phyloP scores from a whole-genome alignment of 2,888 invertebrate species.

The Synergus laeviventris region DNA sequence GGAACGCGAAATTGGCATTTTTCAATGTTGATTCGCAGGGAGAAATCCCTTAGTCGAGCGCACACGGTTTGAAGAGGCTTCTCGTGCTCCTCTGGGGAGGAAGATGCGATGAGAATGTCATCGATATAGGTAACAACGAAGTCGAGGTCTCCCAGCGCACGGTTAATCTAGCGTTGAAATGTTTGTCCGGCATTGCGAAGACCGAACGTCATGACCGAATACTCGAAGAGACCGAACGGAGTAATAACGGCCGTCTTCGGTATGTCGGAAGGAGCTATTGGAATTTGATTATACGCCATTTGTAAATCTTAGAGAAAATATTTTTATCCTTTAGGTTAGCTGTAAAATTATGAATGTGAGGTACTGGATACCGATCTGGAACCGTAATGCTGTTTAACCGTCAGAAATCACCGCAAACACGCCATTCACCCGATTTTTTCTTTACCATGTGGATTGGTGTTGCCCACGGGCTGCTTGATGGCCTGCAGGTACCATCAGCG shows the following conservation, averaged over 20 bases:
- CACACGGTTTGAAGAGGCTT: no score
- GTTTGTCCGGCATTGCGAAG: no score
- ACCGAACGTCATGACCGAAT: no score
- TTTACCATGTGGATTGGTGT: conserved; percentile 67
- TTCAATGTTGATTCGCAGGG: no score
- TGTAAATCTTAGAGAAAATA: no score
- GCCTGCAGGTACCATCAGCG: conserved; percentile 71
- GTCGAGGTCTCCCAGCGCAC: conserved; percentile 47
- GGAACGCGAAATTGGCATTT: no score
- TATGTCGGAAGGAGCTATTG: conserved; percentile 54
- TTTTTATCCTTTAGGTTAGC: conserved; percentile 40
- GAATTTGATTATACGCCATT: conserved; percentile 52
- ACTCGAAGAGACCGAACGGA: no score
- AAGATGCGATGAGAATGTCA: conserved; percentile 50
- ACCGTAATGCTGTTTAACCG: conserved; percentile 46
- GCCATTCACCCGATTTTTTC: conserved; percentile 58
- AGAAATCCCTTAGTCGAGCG: no score
- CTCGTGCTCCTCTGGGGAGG: conserved; percentile 50
- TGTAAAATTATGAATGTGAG: conserved; percentile 65
- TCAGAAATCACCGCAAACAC: conserved; percentile 9
- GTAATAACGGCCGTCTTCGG: conserved; percentile 45
- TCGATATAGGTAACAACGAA: no score
- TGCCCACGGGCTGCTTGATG: conserved; percentile 72
- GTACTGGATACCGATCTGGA: conserved; percentile 64
- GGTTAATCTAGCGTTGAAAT: conserved; percentile 59